Conservation (phyloP, 2,888 invertebrate genomes). For the Anticlea derivata region DNA sequence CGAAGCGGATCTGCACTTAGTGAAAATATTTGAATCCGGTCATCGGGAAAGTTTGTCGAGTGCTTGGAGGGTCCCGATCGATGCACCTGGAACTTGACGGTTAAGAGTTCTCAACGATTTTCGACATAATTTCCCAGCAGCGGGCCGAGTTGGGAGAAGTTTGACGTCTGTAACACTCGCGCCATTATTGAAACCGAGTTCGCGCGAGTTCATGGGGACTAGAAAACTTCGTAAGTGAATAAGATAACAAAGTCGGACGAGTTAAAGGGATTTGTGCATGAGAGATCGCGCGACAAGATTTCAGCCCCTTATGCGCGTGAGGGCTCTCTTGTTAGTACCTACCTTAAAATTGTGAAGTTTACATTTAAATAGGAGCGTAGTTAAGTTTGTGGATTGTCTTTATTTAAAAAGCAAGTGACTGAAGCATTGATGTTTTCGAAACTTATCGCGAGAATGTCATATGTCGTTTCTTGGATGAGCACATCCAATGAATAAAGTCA, state of each 20-base stretch:
- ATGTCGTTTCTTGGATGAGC: too few species aligned
- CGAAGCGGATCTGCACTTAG: conserved; percentile 58
- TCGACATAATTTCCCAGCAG: conserved; percentile 51
- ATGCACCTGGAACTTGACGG: conserved; percentile 49
- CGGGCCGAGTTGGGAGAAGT: conserved; percentile 48
- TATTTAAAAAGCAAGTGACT: too few species aligned
- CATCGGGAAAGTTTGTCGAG: conserved; percentile 54
- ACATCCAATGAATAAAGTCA: too few species aligned
- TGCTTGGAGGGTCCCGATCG: conserved; percentile 48
- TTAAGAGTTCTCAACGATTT: conserved; percentile 50
- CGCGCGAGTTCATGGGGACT: conserved; percentile 41
- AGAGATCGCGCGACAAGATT: conserved; percentile 32
- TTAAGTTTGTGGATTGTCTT: too few species aligned
- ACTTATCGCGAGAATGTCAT: too few species aligned
- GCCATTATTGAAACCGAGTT: conserved; percentile 48
- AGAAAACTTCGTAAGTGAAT: conserved; percentile 45
- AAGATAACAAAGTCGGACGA: conserved; percentile 41
- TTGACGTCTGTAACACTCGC: conserved; percentile 51
- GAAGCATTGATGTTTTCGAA: too few species aligned
- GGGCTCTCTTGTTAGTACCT: conserved; percentile 24
- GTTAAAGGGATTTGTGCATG: conserved; percentile 34
- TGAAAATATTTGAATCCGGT: conserved; percentile 71
- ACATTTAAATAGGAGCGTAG: not conserved
- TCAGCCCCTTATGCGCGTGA: conserved; percentile 26
- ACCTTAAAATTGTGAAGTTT: conserved; percentile 12